Percentiles rank a stretch among this genome's conserved stretches.
phyloP scores from a whole-genome alignment of 2,113 vertebrate genomes.

The Cynoglossus semilaevis region DNA sequence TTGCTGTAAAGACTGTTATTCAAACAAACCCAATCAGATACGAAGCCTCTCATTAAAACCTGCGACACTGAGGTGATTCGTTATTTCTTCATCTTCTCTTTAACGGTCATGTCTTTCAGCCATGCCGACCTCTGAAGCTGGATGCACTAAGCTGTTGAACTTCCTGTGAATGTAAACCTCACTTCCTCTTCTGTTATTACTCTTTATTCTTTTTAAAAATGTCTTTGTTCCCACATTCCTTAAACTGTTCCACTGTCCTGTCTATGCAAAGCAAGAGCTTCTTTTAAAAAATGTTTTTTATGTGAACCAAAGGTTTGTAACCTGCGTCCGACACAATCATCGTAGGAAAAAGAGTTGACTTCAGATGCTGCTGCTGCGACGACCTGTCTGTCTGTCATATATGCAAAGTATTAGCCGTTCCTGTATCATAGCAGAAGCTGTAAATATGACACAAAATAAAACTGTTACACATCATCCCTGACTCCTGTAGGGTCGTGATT shows the following conservation, averaged over 20 bases:
- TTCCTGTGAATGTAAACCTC: constrained; percentile 53
- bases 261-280: constrained; percentile 64
- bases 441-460: constrained; percentile 73
- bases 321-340: constrained; percentile 74
- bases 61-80: too few relatives aligned
- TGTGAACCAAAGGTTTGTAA: constrained; percentile 73
- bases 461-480: constrained; percentile 33
- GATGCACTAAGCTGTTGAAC: constrained; percentile 34
- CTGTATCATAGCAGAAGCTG: constrained; percentile 60
- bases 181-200: not conserved
- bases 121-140: constrained; percentile 8
- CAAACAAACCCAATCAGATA: too few relatives aligned
- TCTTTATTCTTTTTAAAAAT: constrained; percentile 2
- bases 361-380: constrained; percentile 56
- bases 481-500: not conserved
- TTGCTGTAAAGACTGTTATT: not conserved
- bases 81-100: too few relatives aligned
- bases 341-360: constrained; percentile 32
- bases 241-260: constrained; percentile 16
- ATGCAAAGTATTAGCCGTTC: constrained; percentile 69
- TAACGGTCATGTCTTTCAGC: too few relatives aligned
- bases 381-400: constrained; percentile 30
- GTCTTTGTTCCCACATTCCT: not conserved
- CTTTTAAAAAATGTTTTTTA: constrained; percentile 28
- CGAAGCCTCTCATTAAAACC: too few relatives aligned